These are phyloP conservation scores for Paradisaea rubra DNA, from an alignment of 2,113 vertebrate genomes.

Conservation along the genomic window DNA sequence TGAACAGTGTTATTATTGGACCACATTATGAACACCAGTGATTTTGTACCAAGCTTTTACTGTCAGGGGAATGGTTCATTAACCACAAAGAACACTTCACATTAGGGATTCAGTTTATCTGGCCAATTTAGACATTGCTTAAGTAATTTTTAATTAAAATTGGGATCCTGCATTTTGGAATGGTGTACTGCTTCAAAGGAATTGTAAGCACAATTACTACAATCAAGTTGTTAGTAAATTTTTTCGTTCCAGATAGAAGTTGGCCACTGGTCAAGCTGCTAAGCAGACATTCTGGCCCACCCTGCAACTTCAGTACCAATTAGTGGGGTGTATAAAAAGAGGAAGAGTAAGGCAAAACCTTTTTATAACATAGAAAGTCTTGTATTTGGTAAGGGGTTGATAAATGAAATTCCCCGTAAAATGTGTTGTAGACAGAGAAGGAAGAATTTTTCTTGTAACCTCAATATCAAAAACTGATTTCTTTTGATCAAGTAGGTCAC, in stretches of 20 bases:
- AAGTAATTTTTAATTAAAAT: constrained; percentile 61
- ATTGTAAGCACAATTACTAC: constrained; percentile 1
- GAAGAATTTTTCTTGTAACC: background rate
- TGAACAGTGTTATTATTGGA: constrained; percentile 20
- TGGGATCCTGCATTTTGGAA: constrained; percentile 18
- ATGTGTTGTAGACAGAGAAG: background rate
- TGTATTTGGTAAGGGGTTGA: background rate
- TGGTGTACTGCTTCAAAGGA: background rate
- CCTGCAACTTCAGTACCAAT: background rate
- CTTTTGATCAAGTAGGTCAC: background rate
- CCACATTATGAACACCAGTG: constrained; percentile 20
- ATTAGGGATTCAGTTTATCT: constrained; percentile 37
- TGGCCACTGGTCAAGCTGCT: background rate
- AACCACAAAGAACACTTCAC: constrained; percentile 36
- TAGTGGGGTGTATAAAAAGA: background rate
- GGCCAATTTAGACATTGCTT: constrained; percentile 41
- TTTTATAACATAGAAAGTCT: background rate
- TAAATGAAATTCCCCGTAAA: background rate
- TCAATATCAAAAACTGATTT: constrained; percentile 2
- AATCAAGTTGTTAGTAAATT: background rate
- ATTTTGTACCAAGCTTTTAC: background rate
- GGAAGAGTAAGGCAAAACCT: background rate
- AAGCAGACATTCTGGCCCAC: background rate
- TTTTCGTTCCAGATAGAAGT: background rate
- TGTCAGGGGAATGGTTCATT: constrained; percentile 36